Conservation (phyloP, 2,888 invertebrate genomes). For the Lasioglossum marginatum region DNA sequence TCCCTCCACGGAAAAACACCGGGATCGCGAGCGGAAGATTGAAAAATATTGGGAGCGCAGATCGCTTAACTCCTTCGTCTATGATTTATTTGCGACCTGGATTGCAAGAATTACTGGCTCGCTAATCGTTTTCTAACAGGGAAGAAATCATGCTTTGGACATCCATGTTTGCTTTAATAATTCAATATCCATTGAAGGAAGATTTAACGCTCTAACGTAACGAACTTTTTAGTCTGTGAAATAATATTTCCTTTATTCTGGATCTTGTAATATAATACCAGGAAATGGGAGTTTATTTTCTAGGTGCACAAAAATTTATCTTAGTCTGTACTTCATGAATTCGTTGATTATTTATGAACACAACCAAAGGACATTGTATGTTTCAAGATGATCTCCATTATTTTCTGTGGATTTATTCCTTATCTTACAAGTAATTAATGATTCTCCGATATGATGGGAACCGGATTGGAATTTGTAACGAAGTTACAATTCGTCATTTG, state of each 20-base stretch:
- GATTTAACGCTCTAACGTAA: neutral
- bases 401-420: neutral
- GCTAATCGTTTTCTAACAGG: neutral
- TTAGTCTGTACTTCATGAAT: neutral
- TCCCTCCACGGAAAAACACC: slow-evolving; percentile 20
- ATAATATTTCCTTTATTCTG: neutral
- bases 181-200: neutral
- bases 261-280: no score
- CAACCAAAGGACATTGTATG: neutral
- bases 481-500: neutral
- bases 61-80: neutral
- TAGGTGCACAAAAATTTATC: neutral
- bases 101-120: neutral
- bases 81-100: slow-evolving; percentile 2
- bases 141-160: neutral
- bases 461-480: neutral
- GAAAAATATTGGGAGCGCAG: neutral
- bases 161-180: neutral
- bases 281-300: neutral
- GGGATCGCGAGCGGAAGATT: neutral
- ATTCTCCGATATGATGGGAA: neutral
- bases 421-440: neutral
- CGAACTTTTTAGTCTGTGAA: neutral
- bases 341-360: neutral
- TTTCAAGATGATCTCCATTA: neutral